These are phyloP conservation scores for Phenganax stokvisi DNA, from an alignment of 92 coral and sea anemone genomes.

Conservation along the genomic window DNA sequence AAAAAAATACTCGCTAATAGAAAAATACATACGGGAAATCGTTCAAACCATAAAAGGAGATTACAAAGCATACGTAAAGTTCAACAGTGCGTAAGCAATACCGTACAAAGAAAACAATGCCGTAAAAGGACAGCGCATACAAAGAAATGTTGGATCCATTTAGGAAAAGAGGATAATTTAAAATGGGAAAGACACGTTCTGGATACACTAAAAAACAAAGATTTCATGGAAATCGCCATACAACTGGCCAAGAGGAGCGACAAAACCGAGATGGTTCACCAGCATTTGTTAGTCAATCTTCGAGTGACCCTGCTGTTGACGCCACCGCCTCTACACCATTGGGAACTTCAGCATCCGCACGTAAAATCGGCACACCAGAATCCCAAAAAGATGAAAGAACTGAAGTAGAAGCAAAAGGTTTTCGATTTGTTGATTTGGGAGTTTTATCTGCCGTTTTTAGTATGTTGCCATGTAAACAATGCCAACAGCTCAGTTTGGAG, in stretches of 20 bases:
- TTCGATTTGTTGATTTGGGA: conserved; percentile 19
- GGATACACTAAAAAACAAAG: conserved; percentile 23
- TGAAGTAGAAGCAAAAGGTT: conserved; percentile 1
- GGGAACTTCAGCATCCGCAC: background rate
- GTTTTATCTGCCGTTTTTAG: background rate
- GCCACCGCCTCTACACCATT: background rate
- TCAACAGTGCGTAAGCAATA: no score
- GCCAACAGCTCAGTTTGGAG: background rate
- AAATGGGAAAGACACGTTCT: conserved; percentile 6
- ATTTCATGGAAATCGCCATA: conserved; percentile 32
- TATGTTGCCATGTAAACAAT: conserved; percentile 11
- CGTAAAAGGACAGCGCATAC: no score
- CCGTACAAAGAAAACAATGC: no score
- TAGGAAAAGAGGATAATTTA: no score
- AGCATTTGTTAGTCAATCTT: background rate
- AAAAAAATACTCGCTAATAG: no score
- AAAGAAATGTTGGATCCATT: no score
- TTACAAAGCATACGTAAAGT: no score
- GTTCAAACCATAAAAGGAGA: no score
- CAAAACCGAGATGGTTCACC: background rate
- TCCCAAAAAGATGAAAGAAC: background rate
- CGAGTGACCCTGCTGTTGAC: background rate
- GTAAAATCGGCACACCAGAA: conserved; percentile 17
- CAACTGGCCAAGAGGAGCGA: background rate
- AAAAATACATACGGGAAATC: no score